Evolutionary conservation across 2,888 invertebrate genomes (phyloP), one percentile per base, ranked within the genome.

Genomic region (Capitulum mitella): DNA sequence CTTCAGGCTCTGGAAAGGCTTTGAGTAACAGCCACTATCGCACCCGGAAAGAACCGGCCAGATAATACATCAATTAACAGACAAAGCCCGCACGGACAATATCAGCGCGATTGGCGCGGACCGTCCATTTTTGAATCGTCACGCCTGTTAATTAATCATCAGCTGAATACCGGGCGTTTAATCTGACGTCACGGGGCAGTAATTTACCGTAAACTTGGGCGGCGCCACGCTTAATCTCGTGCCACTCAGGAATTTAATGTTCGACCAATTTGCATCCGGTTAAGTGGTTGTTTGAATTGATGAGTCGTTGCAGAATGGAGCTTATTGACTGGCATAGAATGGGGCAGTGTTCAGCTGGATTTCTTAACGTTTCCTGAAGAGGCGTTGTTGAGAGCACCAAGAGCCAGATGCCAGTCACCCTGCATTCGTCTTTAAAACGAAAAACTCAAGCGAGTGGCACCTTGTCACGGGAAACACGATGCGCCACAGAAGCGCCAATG

Each of bases 211-310:
- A 70, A 70, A 70, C 37, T 70, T 70, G 37, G 70, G 37, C 16
- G 70, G 70, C 29, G 40, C 58, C 70, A 29, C 70, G 70, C 40
- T 70, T 70, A 70, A 70, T 70, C 70, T 70, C 40, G 37, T 70
- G 70, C 37, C 70, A 70, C 70, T 70, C 40, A 26, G 70, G 70
- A 70, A 70, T 70, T 70, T 70, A 70, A 70, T 70, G 70, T 40
- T 29, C 40, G 29, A 40, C 70, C 70, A 70, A 70, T 70, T 70
- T 70, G 70, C 70, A 70, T 70, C 70, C 22, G 40, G 26, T 29
- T 70, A 70, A 70, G 70, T 70, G 70, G 70, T 70, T 70, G 70
- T 70, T 70, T 70, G 70, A 70, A 70, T 70, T 70, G 70, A 70
- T 70, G 70, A 70, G 70, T 19, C 64, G 6, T 14, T 2, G 64